A percentile compares a stretch with the other conserved stretches of the same genome.
Evolutionary conservation across 2,888 invertebrate genomes (phyloP).

Genomic region (Athrips mouffetella): DNA sequence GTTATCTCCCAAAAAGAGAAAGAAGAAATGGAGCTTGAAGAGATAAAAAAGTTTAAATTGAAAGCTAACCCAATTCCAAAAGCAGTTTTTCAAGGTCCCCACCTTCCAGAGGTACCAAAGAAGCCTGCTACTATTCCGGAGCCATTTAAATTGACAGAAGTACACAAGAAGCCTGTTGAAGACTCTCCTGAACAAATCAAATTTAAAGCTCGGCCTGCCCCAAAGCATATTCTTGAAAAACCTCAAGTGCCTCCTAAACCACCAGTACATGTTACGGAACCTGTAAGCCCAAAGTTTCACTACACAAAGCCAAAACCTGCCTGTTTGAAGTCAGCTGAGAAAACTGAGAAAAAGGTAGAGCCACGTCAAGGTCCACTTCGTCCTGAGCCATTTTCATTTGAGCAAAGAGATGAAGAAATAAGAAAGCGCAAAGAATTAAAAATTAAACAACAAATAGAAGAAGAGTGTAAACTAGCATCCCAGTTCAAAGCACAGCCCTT

Average conservation of each 20-base stretch:
- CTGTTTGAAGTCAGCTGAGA: slow-evolving; percentile 30
- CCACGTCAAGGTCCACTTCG: slow-evolving; percentile 47
- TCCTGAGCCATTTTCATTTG: slow-evolving; percentile 83
- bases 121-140: slow-evolving; percentile 79
- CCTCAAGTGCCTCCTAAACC: slow-evolving; percentile 57
- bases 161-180: slow-evolving; percentile 59
- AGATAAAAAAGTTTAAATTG: slow-evolving; percentile 81
- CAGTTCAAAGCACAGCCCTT: slow-evolving; percentile 85
- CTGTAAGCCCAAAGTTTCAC: slow-evolving; percentile 56
- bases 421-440: slow-evolving; percentile 78
- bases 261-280: slow-evolving; percentile 43
- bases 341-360: slow-evolving; percentile 35
- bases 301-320: slow-evolving; percentile 52
- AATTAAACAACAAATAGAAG: slow-evolving; percentile 77
- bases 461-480: slow-evolving; percentile 77
- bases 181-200: slow-evolving; percentile 38
- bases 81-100: slow-evolving; percentile 74
- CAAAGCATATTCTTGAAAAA: slow-evolving; percentile 71
- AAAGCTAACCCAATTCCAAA: slow-evolving; percentile 82
- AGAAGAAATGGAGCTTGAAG: slow-evolving; percentile 80
- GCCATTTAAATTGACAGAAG: slow-evolving; percentile 81
- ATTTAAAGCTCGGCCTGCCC: slow-evolving; percentile 82
- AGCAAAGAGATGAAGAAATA: slow-evolving; percentile 78
- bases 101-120: slow-evolving; percentile 68
- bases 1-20: slow-evolving; percentile 78